phyloP scores from a whole-genome alignment of 1,140 invertebrate species.

The Ctenoplectra terminalis region DNA sequence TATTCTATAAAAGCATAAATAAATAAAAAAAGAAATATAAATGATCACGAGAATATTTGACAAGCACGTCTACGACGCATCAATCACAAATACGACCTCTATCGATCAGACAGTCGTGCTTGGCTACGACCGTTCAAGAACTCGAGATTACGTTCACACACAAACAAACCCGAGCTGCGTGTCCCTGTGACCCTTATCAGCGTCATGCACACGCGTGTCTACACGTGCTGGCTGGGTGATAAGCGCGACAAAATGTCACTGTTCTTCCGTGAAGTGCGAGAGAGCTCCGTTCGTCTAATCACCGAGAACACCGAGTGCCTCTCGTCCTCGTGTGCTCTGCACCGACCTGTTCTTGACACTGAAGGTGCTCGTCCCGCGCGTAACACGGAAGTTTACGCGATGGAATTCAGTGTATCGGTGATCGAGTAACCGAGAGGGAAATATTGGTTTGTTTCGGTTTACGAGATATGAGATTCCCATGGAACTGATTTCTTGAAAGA shows the following conservation, averaged over 20 bases:
- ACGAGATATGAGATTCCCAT: too few species aligned
- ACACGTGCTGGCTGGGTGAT: conserved; percentile 56
- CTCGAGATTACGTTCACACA: conserved; percentile 43
- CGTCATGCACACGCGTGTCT: conserved; percentile 62
- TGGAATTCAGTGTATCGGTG: background rate
- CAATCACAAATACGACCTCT: background rate
- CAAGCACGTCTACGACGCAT: background rate
- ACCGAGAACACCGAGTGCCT: conserved; percentile 40
- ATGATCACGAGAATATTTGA: background rate
- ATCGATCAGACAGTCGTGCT: conserved; percentile 11
- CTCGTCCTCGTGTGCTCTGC: conserved; percentile 9
- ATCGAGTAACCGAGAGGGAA: background rate
- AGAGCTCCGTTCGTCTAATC: conserved; percentile 54
- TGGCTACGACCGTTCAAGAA: conserved; percentile 15
- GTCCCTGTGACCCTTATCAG: conserved; percentile 51
- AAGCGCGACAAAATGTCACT: conserved; percentile 64
- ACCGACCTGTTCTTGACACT: conserved; percentile 29
- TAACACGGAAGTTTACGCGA: conserved; percentile 2
- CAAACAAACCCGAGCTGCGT: conserved; percentile 8
- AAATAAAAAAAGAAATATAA: background rate
- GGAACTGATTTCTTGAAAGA: too few species aligned
- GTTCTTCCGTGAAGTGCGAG: conserved; percentile 33
- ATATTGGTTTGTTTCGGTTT: too few species aligned
- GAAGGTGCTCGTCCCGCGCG: conserved; percentile 8
- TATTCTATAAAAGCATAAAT: too few species aligned